Conservation (phyloP, 2,113 vertebrate species). For the Zingel zingel region DNA sequence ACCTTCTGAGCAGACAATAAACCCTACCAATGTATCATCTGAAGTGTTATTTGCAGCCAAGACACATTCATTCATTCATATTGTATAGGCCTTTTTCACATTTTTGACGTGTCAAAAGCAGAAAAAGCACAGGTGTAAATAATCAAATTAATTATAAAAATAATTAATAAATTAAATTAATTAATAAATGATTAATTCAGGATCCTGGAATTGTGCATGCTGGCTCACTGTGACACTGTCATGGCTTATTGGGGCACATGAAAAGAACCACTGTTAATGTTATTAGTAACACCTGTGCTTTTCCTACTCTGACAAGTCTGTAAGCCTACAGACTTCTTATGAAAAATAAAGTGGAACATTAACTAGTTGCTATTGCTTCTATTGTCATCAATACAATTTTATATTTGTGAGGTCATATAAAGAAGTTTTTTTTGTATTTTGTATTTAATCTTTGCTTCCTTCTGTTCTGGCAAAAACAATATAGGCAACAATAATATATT, state of each 20-base stretch:
- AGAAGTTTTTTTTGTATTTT: background rate
- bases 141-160: background rate
- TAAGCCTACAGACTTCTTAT: too few species aligned
- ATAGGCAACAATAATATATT: background rate
- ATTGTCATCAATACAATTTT: background rate
- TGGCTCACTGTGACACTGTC: background rate
- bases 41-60: background rate
- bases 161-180: too few species aligned
- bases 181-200: background rate
- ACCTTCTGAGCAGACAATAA: background rate
- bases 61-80: constrained; percentile 27
- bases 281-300: background rate
- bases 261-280: background rate
- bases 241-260: background rate
- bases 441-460: background rate
- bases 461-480: background rate
- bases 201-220: background rate
- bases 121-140: background rate
- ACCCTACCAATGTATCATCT: background rate
- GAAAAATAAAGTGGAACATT: too few species aligned
- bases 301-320: background rate
- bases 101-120: constrained; percentile 11
- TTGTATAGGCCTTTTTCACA: background rate
- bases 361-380: background rate
- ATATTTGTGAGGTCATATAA: background rate